Evolutionary conservation across 2,888 invertebrate species (phyloP).

Genomic region (Incurvaria masculella): DNA sequence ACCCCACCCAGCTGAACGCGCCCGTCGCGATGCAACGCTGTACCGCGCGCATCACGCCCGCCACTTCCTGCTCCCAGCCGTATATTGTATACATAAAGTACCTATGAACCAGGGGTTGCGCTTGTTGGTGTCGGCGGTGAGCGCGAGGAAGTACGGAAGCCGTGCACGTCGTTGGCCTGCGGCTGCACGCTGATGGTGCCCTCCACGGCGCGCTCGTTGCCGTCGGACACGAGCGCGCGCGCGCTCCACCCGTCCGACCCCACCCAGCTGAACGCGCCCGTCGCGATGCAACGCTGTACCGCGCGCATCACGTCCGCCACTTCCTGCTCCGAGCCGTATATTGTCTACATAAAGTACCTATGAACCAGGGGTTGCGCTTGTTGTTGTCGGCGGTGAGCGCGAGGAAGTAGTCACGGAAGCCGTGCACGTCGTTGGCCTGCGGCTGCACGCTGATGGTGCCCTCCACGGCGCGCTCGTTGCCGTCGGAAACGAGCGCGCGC

Average conservation of each 20-base stretch:
- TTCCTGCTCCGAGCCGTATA: constrained; percentile 96
- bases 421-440: constrained; percentile 81
- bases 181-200: constrained; percentile 94
- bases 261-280: constrained; percentile 91
- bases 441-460: constrained; percentile 90
- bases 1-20: constrained; percentile 93
- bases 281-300: constrained; percentile 81
- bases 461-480: constrained; percentile 76
- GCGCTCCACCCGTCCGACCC: constrained; percentile 97
- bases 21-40: constrained; percentile 83
- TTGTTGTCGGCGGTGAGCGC: constrained; percentile 83
- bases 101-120: constrained; percentile 97
- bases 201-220: constrained; percentile 77
- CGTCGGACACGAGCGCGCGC: constrained; percentile 78
- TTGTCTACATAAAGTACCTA: constrained; percentile 77
- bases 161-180: constrained; percentile 83
- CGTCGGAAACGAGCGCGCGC: constrained; percentile 77
- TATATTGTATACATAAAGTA: constrained; percentile 95
- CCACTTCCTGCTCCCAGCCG: constrained; percentile 96
- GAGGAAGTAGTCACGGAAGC: constrained; percentile 85
- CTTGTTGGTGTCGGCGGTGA: constrained; percentile 82
- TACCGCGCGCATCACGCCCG: constrained; percentile 92
- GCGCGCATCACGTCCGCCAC: constrained; percentile 95
- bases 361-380: constrained; percentile 92
- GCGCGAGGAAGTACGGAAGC: constrained; percentile 84